Percentiles rank a stretch among this genome's conserved stretches.
These are phyloP conservation scores for Tiliacea aurago DNA, from an alignment of 2,888 invertebrate genomes.

Conservation along the genomic window DNA sequence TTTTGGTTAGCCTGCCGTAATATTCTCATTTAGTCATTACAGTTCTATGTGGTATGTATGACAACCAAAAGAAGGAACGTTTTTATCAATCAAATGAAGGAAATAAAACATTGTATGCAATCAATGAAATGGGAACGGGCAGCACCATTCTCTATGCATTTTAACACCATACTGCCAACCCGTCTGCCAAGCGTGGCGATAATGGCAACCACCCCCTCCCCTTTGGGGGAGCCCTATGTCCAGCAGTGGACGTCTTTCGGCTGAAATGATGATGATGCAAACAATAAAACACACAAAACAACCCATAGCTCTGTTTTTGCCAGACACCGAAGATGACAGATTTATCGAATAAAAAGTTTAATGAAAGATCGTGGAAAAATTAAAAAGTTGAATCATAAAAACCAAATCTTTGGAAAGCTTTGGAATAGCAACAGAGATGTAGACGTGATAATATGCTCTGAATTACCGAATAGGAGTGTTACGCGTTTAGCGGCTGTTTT, in stretches of 20 bases:
- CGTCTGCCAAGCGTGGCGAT: no score
- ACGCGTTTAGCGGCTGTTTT: slow-evolving; percentile 42
- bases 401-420: slow-evolving; percentile 12
- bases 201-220: no score
- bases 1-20: not conserved
- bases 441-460: slow-evolving; percentile 41
- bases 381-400: not conserved
- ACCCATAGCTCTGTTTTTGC: slow-evolving; percentile 3
- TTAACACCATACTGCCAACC: no score
- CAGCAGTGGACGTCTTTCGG: no score
- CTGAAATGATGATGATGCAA: no score
- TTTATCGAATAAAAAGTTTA: slow-evolving; percentile 2
- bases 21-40: not conserved
- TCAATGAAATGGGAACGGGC: no score
- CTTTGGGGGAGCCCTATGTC: no score
- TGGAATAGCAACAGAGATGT: slow-evolving; percentile 32
- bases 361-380: not conserved
- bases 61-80: not conserved
- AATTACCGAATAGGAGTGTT: slow-evolving; percentile 27
- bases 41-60: not conserved
- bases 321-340: not conserved
- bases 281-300: not conserved
- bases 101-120: not conserved
- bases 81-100: not conserved
- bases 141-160: no score